Conservation (phyloP, 1,140 invertebrate species). For the Dreissena rostriformis region DNA sequence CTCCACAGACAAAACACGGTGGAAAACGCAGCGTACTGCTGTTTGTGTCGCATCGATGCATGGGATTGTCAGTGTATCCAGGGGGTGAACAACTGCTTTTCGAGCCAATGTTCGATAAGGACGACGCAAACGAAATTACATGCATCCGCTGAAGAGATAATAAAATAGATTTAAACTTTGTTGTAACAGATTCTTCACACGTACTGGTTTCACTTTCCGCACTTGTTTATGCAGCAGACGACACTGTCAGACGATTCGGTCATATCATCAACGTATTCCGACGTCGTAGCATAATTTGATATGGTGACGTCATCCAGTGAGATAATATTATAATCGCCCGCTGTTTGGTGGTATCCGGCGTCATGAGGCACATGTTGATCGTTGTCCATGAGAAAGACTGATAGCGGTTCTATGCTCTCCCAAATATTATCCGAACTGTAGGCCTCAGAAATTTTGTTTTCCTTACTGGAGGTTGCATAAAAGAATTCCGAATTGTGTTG, state of each 20-base stretch:
- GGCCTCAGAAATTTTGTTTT: no score
- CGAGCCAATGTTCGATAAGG: neutral
- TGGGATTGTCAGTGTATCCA: neutral
- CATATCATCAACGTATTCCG: neutral
- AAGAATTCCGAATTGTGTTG: no score
- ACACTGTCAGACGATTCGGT: neutral
- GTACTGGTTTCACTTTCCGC: neutral
- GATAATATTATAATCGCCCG: neutral
- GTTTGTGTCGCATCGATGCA: neutral
- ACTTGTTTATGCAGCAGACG: neutral
- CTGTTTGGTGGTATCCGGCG: no score
- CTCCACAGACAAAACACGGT: slow-evolving; percentile 81
- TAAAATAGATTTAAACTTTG: slow-evolving; percentile 25
- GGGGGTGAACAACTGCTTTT: neutral
- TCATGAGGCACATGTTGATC: no score
- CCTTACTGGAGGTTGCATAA: no score
- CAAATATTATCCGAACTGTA: no score
- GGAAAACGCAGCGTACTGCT: slow-evolving; percentile 49
- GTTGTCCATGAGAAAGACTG: no score
- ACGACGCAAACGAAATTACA: neutral
- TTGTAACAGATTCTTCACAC: neutral
- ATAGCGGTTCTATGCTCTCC: no score
- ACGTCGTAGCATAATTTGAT: neutral
- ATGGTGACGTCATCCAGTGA: neutral
- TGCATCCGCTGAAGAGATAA: slow-evolving; percentile 11